Percentiles rank a stretch among this genome's conserved stretches.
These are phyloP conservation scores for Cyclura pinguis DNA, from an alignment of 2,797 vertebrate species.

Conservation along the genomic window DNA sequence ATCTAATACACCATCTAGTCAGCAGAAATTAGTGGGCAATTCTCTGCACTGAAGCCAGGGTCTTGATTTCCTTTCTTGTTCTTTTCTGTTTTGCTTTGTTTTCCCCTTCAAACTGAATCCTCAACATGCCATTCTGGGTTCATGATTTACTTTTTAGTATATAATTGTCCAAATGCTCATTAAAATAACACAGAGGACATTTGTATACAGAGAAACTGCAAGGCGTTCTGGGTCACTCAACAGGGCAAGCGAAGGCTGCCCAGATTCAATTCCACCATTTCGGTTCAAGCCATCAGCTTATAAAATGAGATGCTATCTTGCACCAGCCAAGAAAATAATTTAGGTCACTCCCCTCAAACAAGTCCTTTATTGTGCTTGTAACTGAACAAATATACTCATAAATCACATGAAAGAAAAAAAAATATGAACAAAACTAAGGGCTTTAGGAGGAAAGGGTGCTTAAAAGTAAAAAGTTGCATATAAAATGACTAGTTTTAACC, in stretches of 20 bases:
- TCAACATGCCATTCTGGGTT: background rate
- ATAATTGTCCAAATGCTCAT: slow-evolving; percentile 20
- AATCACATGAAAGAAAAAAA: background rate
- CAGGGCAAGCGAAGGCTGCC: fast-evolving
- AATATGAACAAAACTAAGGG: background rate
- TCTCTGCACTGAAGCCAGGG: background rate
- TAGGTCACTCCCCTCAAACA: slow-evolving; percentile 5
- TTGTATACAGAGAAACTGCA: slow-evolving; percentile 4
- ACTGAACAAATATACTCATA: slow-evolving; percentile 3
- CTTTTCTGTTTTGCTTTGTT: background rate
- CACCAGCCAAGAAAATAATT: background rate
- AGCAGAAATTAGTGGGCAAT: background rate
- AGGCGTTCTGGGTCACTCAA: background rate
- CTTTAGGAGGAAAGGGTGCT: background rate
- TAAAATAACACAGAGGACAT: slow-evolving; percentile 29
- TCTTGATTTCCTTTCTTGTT: background rate
- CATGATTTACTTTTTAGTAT: slow-evolving; percentile 29
- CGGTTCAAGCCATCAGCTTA: background rate
- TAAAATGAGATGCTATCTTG: background rate
- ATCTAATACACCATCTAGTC: slow-evolving; percentile 12
- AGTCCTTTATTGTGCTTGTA: background rate
- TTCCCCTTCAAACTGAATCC: background rate
- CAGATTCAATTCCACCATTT: slow-evolving; percentile 28
- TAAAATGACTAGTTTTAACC: background rate
- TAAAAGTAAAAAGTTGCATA: background rate